phyloP scores from a whole-genome alignment of 2,113 vertebrate genomes.

The Myrmecobius fasciatus region DNA sequence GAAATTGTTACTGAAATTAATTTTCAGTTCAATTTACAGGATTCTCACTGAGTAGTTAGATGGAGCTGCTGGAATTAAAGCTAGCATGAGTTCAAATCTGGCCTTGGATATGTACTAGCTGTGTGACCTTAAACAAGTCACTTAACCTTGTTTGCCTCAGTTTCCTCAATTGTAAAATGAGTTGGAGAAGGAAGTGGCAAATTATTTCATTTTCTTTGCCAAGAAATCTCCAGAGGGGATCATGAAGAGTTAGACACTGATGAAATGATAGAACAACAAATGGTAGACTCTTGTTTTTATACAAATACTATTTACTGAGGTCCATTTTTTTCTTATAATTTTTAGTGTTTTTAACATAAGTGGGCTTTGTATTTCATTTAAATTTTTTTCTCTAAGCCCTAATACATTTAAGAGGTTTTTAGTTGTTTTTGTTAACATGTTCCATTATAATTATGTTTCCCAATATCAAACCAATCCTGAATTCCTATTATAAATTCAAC shows the following conservation, averaged over 20 bases:
- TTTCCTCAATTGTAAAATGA: background rate
- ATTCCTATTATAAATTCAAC: background rate
- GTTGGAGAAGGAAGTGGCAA: background rate
- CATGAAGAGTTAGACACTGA: background rate
- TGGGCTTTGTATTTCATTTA: background rate
- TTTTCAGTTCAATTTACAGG: background rate
- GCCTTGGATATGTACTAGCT: background rate
- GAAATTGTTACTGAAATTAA: background rate
- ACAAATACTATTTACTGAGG: background rate
- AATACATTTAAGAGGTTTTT: background rate
- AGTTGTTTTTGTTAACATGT: background rate
- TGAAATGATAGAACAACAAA: background rate
- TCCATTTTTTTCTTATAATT: background rate
- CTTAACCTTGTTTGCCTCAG: background rate
- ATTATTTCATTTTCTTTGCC: background rate
- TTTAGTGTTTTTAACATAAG: background rate
- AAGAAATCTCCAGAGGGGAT: background rate
- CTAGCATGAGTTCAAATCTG: background rate
- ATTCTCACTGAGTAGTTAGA: background rate
- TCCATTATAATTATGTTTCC: background rate
- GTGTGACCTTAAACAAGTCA: background rate
- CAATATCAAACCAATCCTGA: background rate
- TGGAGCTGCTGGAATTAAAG: background rate
- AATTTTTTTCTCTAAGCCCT: background rate
- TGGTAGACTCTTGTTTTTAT: background rate